Evolutionary conservation across 2,797 vertebrate genomes (phyloP).

Genomic region (Melanotaenia parkinsoni): DNA sequence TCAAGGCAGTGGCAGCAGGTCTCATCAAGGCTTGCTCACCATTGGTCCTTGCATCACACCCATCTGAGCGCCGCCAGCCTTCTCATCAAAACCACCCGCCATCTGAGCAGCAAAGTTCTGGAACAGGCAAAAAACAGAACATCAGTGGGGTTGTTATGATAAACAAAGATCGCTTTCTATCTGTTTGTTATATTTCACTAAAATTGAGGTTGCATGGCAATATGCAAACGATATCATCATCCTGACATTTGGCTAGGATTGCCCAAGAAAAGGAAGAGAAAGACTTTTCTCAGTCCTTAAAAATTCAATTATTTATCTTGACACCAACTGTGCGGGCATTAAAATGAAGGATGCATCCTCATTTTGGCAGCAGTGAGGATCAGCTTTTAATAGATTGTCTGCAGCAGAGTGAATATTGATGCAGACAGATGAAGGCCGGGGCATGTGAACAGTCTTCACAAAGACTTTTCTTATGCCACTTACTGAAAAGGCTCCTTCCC

Average conservation of each 20-base stretch:
- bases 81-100: conserved; percentile 94
- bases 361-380: conserved; percentile 18
- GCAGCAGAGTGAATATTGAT: conserved; percentile 38
- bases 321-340: conserved; percentile 10
- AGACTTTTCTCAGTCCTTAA: background rate
- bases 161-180: background rate
- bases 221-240: background rate
- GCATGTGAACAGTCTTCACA: conserved; percentile 71
- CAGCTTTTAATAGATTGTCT: conserved; percentile 28
- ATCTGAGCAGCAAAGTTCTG: conserved; percentile 97
- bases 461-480: conserved; percentile 63
- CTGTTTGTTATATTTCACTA: background rate
- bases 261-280: background rate
- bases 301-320: background rate
- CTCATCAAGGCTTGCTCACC: conserved; percentile 66
- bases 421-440: conserved; percentile 57
- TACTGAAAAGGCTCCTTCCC: conserved; percentile 34
- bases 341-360: conserved; percentile 18
- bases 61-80: conserved; percentile 90
- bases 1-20: conserved; percentile 17
- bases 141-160: background rate
- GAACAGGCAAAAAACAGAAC: conserved; percentile 30
- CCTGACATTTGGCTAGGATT: background rate
- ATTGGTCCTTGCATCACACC: conserved; percentile 96
- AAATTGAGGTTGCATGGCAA: background rate